These are phyloP conservation scores for Dastarcus helophoroides DNA, from an alignment of 2,888 invertebrate genomes.

Conservation along the genomic window DNA sequence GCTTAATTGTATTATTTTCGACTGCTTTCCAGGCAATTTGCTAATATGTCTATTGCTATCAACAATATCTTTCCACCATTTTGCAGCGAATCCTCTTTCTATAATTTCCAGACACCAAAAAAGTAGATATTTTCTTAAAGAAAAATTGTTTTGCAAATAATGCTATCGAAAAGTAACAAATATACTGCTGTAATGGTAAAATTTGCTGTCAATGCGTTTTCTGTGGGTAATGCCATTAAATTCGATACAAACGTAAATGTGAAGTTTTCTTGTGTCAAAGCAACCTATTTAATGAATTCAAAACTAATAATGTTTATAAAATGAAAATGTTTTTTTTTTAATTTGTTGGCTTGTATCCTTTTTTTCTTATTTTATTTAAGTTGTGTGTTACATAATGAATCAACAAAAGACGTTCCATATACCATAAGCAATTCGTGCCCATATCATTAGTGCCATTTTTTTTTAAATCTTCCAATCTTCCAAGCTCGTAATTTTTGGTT, in stretches of 20 bases:
- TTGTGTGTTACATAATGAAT: too few species aligned
- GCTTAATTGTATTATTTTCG: background rate
- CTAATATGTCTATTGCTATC: background rate
- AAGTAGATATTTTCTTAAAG: background rate
- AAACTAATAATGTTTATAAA: too few species aligned
- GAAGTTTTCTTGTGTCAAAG: background rate
- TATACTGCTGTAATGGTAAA: background rate
- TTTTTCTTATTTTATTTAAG: too few species aligned
- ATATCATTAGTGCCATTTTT: background rate
- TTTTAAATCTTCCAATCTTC: background rate
- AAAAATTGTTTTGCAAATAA: background rate
- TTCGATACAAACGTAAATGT: background rate
- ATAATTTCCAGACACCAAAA: background rate
- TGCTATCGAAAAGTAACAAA: background rate
- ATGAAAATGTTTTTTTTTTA: too few species aligned
- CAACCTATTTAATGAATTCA: background rate
- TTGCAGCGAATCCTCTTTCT: background rate
- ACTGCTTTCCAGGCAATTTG: background rate
- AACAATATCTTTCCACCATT: constrained; percentile 1
- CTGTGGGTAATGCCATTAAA: background rate
- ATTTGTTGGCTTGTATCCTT: too few species aligned
- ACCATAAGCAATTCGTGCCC: background rate
- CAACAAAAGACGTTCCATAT: background rate
- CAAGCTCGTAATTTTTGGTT: background rate
- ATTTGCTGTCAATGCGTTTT: background rate